Base-by-base conservation (phyloP, 2,113 vertebrate species). In the Nerophis ophidion region DNA sequence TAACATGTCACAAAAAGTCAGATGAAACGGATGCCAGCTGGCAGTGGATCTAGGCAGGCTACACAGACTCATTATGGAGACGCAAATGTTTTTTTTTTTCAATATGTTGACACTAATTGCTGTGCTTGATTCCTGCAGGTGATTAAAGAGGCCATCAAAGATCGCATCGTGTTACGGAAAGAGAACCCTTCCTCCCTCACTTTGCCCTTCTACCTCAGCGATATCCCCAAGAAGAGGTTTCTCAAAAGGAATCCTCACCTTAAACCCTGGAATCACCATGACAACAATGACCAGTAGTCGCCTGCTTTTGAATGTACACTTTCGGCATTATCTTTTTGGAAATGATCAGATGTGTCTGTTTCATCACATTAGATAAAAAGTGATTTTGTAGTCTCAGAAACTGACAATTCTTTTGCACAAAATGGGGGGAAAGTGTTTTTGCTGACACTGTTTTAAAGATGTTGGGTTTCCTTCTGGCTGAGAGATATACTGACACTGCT, bases 81-180 rank as follows among this genome's bases (percentile, higher is more conserved):
- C 26, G 16, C 17, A 7, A 8, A 36, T 16, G 44, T 35, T 11
- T n/a, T 9, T 57, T 2, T 57, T 15, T 34, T 7, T 57, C 8
- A 52, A 11, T 6, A 47, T 54, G 48, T 33, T 59, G 61, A 6
- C 19, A 38, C 48, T 8, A 48, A 61, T 50, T 14, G 7, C 14
- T 50, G 12, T 51, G 17, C 40, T 50, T 72, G 17, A 50, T 12
- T 33, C 48, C 46, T 64, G 33, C 70, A 98, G 97, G 91, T 92
- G 68, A 97, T 99, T 52, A 95, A 94, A 80, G 84, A 95, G 7
- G 93, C 93, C 10, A 91, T 98, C 50, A 71, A 90, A 45, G 94
- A 97, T 1, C 91, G 93, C 81, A 93, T 98, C 5, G 81, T 92
- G 40, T 90, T 92, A 65, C 86, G 91, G 75, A 95, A 90, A 71